Conservation (phyloP, 2,888 invertebrate genomes). For the Asteroscopus sphinx region DNA sequence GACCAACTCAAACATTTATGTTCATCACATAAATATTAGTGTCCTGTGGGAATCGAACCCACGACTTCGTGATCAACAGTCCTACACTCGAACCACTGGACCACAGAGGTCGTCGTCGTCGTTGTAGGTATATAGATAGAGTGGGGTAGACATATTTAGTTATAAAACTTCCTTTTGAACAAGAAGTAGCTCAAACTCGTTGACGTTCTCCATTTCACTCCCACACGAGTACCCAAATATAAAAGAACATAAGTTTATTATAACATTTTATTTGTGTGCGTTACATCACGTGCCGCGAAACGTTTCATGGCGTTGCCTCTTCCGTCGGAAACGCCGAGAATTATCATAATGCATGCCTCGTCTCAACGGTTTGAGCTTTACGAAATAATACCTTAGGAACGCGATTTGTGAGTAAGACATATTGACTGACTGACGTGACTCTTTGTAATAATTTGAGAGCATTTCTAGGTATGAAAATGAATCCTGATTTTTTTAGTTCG, state of each 20-base stretch:
- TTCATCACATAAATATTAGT: too few relatives aligned
- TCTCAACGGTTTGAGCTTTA: constrained; percentile 59
- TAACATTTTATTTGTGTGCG: constrained; percentile 46
- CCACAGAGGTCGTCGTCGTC: too few relatives aligned
- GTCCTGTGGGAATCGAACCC: too few relatives aligned
- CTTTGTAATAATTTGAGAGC: constrained; percentile 48
- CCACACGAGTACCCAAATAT: constrained; percentile 12
- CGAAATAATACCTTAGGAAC: constrained; percentile 57
- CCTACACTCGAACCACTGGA: too few relatives aligned
- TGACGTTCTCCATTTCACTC: constrained; percentile 7
- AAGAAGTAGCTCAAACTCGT: constrained; percentile 3
- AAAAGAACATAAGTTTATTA: constrained; percentile 41
- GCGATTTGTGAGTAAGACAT: constrained; percentile 61
- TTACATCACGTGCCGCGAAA: constrained; percentile 45
- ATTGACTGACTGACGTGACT: constrained; percentile 56
- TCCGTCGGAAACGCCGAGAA: constrained; percentile 58
- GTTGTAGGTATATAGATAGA: too few relatives aligned
- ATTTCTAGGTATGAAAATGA: constrained; percentile 19
- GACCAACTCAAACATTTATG: too few relatives aligned
- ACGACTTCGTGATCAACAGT: too few relatives aligned
- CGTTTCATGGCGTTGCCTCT: constrained; percentile 54
- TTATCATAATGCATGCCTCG: constrained; percentile 72
- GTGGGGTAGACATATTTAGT: neutral
- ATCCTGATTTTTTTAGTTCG: constrained; percentile 3
- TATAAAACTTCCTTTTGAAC: constrained; percentile 6